Evolutionary conservation across 2,888 invertebrate species (phyloP), one percentile per base, ranked within the genome.

Genomic region (Harpalus rufipes): DNA sequence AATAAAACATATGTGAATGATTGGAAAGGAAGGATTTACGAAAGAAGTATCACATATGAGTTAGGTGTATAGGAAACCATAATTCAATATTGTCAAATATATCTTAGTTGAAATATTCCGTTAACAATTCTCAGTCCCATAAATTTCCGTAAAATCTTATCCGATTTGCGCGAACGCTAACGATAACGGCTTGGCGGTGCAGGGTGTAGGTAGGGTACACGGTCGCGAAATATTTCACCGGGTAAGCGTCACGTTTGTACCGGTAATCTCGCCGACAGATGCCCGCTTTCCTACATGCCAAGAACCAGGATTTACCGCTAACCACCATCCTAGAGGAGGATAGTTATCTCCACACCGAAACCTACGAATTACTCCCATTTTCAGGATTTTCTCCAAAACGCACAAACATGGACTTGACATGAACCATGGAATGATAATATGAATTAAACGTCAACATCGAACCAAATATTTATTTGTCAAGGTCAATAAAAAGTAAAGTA

Each of bases 141-240:
- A 44, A 74, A 74, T 74, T 74, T 74, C 72, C 72, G 41, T n/a
- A 74, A 74, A 74, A 74, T 74, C 72, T 44, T 74, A 74, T 74
- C 72, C 44, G 72, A 74, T 74, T 74, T 74, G 72, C 72, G 14
- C 18, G 18, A 74, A 74, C 72, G 51, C 72, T 74, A 74, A 74
- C 44, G 72, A 44, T 74, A 44, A 74, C 44, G 44, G 72, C 41
- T 68, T 18, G 41, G 16, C 72, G 44, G 44, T 44, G 16, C 12
- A 14, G 72, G 72, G 44, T 74, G 44, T 44, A 51, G 14, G 44
- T 44, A 51, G 14, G 72, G 41, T 68, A 68, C 72, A 74, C 72
- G 72, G 72, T 74, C 72, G 72, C 72, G 72, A 74, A 74, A 74
- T 74, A 74, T 74, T 79, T 79, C 79, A 61, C 79, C 61, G 61